Conservation (phyloP, 2,113 vertebrate genomes). For the Perccottus glenii region DNA sequence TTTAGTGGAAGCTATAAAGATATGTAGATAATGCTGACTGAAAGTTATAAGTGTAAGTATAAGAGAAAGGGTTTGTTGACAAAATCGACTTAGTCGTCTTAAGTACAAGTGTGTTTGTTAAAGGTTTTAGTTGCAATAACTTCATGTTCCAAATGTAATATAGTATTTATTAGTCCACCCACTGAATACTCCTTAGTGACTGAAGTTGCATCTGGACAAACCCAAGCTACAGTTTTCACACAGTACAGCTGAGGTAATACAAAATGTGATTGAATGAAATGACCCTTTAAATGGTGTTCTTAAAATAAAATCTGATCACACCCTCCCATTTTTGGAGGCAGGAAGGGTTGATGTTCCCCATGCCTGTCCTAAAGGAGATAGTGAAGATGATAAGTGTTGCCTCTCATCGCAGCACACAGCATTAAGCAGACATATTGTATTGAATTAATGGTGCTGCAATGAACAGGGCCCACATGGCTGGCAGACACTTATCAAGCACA, state of each 20-base stretch:
- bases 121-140: no score
- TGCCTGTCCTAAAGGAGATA: conserved; percentile 53
- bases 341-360: conserved; percentile 8
- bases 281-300: conserved; percentile 40
- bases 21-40: no score
- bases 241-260: conserved; percentile 2
- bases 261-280: conserved; percentile 30
- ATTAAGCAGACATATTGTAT: conserved; percentile 76
- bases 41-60: no score
- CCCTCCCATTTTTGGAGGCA: conserved; percentile 7
- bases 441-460: conserved; percentile 75
- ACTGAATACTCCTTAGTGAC: no score
- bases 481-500: conserved; percentile 71
- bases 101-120: no score
- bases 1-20: no score
- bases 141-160: no score
- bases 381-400: conserved; percentile 73
- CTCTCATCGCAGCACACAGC: conserved; percentile 59
- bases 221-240: neutral
- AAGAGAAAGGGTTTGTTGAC: no score
- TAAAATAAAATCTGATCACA: conserved; percentile 30
- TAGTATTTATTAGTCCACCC: no score
- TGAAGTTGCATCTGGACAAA: neutral
- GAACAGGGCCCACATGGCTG: conserved; percentile 63
- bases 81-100: no score